These are phyloP conservation scores for Semotilus atromaculatus DNA, from an alignment of 2,797 vertebrate genomes.

Conservation along the genomic window DNA sequence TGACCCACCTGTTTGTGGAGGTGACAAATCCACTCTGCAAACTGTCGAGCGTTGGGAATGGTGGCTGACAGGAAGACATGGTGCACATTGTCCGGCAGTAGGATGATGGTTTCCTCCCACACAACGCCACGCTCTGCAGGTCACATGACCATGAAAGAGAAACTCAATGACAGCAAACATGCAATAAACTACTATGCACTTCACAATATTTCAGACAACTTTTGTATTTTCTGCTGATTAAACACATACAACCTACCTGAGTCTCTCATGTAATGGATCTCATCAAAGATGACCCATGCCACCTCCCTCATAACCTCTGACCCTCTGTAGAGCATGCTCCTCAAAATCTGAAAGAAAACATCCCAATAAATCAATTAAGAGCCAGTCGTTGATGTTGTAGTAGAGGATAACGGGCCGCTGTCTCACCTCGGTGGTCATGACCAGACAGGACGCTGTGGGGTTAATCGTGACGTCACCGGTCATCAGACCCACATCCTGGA, in stretches of 20 bases:
- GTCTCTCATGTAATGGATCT: conserved; percentile 99
- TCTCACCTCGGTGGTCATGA: conserved; percentile 97
- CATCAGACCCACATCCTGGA: conserved; percentile 98
- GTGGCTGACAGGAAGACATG: conserved; percentile 98
- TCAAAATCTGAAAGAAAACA: conserved; percentile 84
- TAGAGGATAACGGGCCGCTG: background rate
- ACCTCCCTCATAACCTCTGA: conserved; percentile 99
- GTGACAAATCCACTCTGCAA: conserved; percentile 99
- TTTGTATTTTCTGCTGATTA: background rate
- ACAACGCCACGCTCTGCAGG: conserved; percentile 95
- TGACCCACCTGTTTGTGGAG: conserved; percentile 91
- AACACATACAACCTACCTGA: conserved; percentile 74
- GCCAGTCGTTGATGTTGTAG: background rate
- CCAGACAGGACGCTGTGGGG: conserved; percentile 95
- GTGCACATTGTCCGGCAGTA: conserved; percentile 97
- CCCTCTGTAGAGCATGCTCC: conserved; percentile 97
- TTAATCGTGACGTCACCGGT: conserved; percentile 99
- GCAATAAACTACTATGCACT: background rate
- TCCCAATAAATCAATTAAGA: background rate
- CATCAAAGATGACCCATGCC: conserved; percentile 97
- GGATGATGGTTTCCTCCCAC: conserved; percentile 99
- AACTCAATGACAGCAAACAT: background rate
- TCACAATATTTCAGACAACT: background rate
- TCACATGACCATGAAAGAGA: conserved; percentile 23
- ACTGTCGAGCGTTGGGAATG: conserved; percentile 96